Percentiles rank a stretch among this genome's conserved stretches.
phyloP scores from a whole-genome alignment of 2,797 vertebrate species.

The Champsocephalus gunnari region DNA sequence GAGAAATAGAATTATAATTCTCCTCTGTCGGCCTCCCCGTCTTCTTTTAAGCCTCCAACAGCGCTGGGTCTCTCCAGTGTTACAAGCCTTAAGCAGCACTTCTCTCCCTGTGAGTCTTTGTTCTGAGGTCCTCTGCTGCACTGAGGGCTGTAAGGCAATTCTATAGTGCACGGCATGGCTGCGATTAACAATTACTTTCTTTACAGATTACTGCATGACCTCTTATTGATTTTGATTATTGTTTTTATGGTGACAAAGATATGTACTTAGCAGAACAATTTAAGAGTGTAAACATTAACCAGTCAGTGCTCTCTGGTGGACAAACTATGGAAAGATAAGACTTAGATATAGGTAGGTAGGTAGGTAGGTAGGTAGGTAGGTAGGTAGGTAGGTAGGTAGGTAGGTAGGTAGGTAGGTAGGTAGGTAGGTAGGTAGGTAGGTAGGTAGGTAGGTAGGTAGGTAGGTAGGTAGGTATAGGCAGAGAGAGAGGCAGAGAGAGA shows the following conservation, averaged over 20 bases:
- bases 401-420: too few species aligned
- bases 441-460: too few species aligned
- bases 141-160: not conserved
- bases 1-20: conserved; percentile 11
- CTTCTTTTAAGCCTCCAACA: conserved; percentile 6
- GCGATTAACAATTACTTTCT: not conserved
- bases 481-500: fast-evolving
- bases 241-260: not conserved
- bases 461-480: too few species aligned
- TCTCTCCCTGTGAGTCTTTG: conserved; percentile 45
- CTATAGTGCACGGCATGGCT: not conserved
- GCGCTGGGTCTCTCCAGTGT: conserved; percentile 9
- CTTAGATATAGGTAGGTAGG: too few species aligned
- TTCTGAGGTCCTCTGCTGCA: conserved; percentile 45
- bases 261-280: not conserved
- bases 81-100: conserved; percentile 33
- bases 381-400: too few species aligned
- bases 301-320: conserved; percentile 20
- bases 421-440: too few species aligned
- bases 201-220: not conserved
- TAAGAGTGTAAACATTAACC: not conserved
- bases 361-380: too few species aligned
- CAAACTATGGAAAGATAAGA: conserved; percentile 1
- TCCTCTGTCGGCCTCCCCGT: conserved; percentile 4
- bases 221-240: not conserved